Evolutionary conservation across 2,797 vertebrate species (phyloP).

Genomic region (Anguilla pacifica): DNA sequence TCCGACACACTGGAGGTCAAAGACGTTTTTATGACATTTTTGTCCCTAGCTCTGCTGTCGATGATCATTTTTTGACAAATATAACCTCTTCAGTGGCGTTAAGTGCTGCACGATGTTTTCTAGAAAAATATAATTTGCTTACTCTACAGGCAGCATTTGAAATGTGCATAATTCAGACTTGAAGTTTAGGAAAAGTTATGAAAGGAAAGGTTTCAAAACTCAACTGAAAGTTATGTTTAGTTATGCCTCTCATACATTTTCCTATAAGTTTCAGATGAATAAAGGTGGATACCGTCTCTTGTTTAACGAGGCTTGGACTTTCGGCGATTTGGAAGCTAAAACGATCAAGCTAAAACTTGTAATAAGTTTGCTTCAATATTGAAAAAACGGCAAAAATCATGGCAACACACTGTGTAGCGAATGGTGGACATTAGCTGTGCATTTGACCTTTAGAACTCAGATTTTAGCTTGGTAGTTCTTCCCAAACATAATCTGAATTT

Average conservation of each 20-base stretch:
- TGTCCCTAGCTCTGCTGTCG: background rate
- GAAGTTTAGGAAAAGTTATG: background rate
- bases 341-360: too few relatives aligned
- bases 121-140: background rate
- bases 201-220: background rate
- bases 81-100: background rate
- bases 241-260: too few relatives aligned
- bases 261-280: too few relatives aligned
- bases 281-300: too few relatives aligned
- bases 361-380: background rate
- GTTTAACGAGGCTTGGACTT: too few relatives aligned
- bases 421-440: too few relatives aligned
- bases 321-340: too few relatives aligned
- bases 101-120: background rate
- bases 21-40: background rate
- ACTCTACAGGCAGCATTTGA: background rate
- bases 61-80: background rate
- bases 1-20: background rate
- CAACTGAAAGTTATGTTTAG: too few relatives aligned
- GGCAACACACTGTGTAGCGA: too few relatives aligned
- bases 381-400: background rate
- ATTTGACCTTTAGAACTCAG: too few relatives aligned
- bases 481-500: background rate
- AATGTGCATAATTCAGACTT: background rate
- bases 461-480: background rate